Base-by-base conservation (phyloP, 1,140 invertebrate genomes). In the Tetragnatha versicolor region DNA sequence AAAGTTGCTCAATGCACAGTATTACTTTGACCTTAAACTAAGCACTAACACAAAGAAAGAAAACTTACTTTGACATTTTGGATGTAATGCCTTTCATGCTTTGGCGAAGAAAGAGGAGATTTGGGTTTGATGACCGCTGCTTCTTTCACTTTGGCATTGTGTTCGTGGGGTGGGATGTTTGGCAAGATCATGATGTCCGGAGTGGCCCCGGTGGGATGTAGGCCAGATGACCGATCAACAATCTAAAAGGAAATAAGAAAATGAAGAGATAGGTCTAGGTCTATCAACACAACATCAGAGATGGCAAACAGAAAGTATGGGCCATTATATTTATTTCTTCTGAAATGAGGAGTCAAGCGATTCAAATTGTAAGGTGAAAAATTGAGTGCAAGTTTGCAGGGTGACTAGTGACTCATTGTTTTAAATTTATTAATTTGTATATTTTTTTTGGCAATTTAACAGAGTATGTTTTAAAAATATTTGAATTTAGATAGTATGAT, bases 111-210 rank as follows among this genome's bases (percentile, higher is more conserved):
- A 31, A 53, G 14, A 35, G 68, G 65, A 5, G 77, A 79, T 22
- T 65, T 79, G 14, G 80, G 78, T 35, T 80, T 80, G 17, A 79
- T 55, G 22, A 81, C 79, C 27, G 68, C 73, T 25, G 81, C 81
- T 61, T 81, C 81, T 68, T 81, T 81, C 4, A 81, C 69, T 63
- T 69, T 29, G 12, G 42, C 20, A 69, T 31, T 49, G 17, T 33
- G 7, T 47, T 55, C 37, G 29, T 79, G 33, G 31, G 51, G 51
- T 45, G 65, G 61, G 3, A 31, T 35, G 25, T 22, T 68, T 27
- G 76, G 63, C 33, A 79, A 61, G 35, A 79, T 60, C 76, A 79
- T 79, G 22, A 79, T 79, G 29, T 79, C 76, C 45, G 76, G 76
- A 22, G 76, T 68, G n/a, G 76, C 76, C 2, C 76, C 76, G 35